Base-by-base conservation (phyloP, 2,797 vertebrate species). In the Characodon lateralis region DNA sequence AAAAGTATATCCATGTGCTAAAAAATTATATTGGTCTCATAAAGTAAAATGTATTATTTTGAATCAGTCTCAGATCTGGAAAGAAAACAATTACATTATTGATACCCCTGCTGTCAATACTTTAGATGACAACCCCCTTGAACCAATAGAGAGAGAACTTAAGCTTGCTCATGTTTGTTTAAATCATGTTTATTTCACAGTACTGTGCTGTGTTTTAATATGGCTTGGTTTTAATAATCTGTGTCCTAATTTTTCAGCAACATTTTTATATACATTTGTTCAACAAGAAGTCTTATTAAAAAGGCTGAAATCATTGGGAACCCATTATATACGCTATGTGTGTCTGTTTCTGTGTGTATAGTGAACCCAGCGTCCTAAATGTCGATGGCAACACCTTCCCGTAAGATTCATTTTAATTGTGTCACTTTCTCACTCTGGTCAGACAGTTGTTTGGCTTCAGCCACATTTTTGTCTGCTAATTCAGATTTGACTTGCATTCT, bases 331-430 rank as follows among this genome's bases (percentile, higher is more conserved):
- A 14, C 41, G 13, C 3, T 46, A 3, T 26, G 39, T 69, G 65
- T 68, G 63, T 41, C 63, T 66, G 63, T 68, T 68, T 66, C 65
- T 68, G 41, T 69, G 39, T 68, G 22, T 66, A 66, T 35, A 66
- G 63, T 22, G 63, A 66, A 41, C 31, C 9, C 20, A n/a, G 1
- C 3, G 22, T 2, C 22, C 39, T 24, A 6, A 63, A 22, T 39
- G 63, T 20, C 1, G 63, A 66, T 3, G 35, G 24, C 28, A 20
- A 55, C 53, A 41, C 3, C 41, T 68, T 1, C 41, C 0, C 39
- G 66, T 69, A 69, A 68, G 65, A 69, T 5, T 48, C 2, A 3
- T 46, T 69, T 69, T 46, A 69, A 43, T 13, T 50, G 20, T 66
- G 63, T 39, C 63, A 66, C 18, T 18, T 24, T 66, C 63, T 66